Evolutionary conservation across 35 echinoderm and acorn worm species (phyloP), one percentile per base, ranked within the genome.

Genomic region (Ophioderma brevispina): DNA sequence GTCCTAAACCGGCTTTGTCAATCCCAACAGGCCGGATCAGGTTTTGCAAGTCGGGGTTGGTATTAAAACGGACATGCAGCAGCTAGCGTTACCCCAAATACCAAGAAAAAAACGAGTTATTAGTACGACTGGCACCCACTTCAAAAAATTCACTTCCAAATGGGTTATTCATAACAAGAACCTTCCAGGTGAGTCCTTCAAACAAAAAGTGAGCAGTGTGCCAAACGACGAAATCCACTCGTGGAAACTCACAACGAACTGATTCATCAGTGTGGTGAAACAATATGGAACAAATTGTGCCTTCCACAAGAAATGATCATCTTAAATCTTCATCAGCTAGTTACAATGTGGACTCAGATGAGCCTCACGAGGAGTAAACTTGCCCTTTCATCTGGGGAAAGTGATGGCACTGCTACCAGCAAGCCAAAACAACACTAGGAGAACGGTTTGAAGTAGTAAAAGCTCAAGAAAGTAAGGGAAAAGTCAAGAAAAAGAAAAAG

Each of bases 261-360:
- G 59, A 70, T 30, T 70, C 59, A 70, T 70, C 59, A 46, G 59
- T 70, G 59, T 70, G n/a, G 59, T 70, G 59, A 25, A 46, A 46
- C 41, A 46, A 70, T 70, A 70, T 25, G 59, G 59, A 70, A 70
- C 59, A 70, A 70, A 70, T n/a, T 70, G 59, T 70, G 59, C 59
- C 59, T 70, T 70, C 59, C 28, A 30, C 10, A 15, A 8, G 59
- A 18, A 8, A 70, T 70, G 41, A 46, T 46, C 41, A 8, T 4
- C 41, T 8, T 8, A 8, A 4, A 4, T 46, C 41, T 17, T 46
- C 41, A 8, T 8, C 17, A 17, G 59, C 59, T 70, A 30, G 23
- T 70, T 46, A 46, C 41, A 70, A 25, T 70, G 23, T 25, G 28
- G 59, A 70, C 59, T 70, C 59, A 25, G 59, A 70, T 70, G 59